A percentile compares a stretch with the other conserved stretches of the same genome.
Evolutionary conservation across 1,140 invertebrate genomes (phyloP).

Genomic region (Acyrthosiphon pisum): DNA sequence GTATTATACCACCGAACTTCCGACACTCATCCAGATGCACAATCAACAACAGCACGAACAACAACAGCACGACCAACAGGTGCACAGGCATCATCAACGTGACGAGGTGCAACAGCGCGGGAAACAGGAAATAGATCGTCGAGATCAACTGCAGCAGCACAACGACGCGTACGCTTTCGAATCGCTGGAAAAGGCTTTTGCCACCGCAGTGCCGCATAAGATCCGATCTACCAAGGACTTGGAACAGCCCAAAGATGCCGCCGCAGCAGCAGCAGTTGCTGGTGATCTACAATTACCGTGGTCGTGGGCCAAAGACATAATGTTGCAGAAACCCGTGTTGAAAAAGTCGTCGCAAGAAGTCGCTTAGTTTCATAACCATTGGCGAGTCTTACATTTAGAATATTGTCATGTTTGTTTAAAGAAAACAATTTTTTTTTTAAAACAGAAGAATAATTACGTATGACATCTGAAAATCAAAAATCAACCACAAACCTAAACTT

Average conservation of each 20-base stretch:
- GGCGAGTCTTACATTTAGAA: not conserved
- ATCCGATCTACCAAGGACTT: constrained; percentile 58
- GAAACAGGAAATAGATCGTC: constrained; percentile 60
- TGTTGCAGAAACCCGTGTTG: constrained; percentile 61
- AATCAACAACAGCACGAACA: constrained; percentile 48
- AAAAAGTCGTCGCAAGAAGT: constrained; percentile 59
- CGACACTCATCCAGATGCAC: constrained; percentile 13
- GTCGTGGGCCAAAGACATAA: constrained; percentile 61
- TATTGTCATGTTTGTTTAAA: too few relatives aligned
- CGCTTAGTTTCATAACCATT: not conserved
- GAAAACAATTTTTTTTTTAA: not conserved
- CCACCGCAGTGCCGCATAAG: constrained; percentile 24
- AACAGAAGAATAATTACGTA: not conserved
- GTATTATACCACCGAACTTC: constrained; percentile 18
- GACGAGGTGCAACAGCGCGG: constrained; percentile 65
- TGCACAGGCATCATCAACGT: not conserved
- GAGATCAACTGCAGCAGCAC: constrained; percentile 63
- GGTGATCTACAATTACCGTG: constrained; percentile 58
- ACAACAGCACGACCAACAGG: not conserved
- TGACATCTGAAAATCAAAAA: not conserved
- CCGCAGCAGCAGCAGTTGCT: not conserved
- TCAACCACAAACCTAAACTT: not conserved
- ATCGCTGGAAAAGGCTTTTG: constrained; percentile 49
- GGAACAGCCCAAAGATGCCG: constrained; percentile 11
- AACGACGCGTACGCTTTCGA: constrained; percentile 60